phyloP scores from a whole-genome alignment of 92 coral and sea anemone genomes.

The Bergia puertoricense region DNA sequence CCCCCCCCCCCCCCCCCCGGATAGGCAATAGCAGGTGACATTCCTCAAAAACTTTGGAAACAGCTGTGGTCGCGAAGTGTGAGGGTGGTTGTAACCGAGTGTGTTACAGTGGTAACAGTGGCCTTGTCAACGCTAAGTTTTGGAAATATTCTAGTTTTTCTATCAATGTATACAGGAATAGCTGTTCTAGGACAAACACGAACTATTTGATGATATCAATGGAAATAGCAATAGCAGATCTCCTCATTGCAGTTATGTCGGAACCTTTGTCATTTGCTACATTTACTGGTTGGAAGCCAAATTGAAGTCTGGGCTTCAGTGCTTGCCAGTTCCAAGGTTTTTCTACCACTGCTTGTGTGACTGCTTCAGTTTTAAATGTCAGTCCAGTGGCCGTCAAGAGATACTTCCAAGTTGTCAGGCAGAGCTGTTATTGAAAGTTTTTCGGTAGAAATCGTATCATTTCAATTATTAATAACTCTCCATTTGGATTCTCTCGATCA shows the following conservation, averaged over 20 bases:
- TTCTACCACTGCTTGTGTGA: neutral
- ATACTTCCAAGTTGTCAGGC: neutral
- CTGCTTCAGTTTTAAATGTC: neutral
- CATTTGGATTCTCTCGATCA: neutral
- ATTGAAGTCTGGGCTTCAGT: neutral
- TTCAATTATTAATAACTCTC: neutral
- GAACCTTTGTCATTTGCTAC: neutral
- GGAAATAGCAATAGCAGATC: neutral
- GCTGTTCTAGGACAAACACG: neutral
- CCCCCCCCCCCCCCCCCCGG: too few relatives aligned
- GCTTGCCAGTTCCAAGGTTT: neutral
- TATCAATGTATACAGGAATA: neutral
- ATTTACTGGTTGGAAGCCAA: neutral
- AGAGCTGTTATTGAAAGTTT: neutral
- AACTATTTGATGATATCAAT: neutral
- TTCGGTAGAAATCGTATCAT: neutral
- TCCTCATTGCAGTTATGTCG: neutral
- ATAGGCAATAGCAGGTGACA: too few relatives aligned
- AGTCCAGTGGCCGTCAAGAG: neutral
- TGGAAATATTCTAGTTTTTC: neutral
- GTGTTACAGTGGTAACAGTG: neutral
- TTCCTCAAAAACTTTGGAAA: neutral
- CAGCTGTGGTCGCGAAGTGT: neutral
- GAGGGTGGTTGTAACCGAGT: neutral
- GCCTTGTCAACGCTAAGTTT: neutral